These are phyloP conservation scores for Aplocera efformata DNA, from an alignment of 2,888 invertebrate genomes.

Conservation along the genomic window DNA sequence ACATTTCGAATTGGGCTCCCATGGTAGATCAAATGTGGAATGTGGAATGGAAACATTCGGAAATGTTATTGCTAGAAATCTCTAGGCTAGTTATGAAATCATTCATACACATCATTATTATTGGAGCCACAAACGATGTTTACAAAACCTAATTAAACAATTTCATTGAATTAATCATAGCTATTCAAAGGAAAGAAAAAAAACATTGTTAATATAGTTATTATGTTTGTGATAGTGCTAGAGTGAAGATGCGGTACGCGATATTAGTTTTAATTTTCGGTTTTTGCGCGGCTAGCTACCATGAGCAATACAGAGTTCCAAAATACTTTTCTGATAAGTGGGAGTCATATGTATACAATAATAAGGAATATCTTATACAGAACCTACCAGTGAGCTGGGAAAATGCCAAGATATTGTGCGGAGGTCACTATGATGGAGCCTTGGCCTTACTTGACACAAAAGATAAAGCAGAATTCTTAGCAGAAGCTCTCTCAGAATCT, in stretches of 20 bases:
- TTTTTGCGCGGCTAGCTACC: slow-evolving; percentile 50
- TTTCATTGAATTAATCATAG: no score
- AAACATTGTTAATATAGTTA: background rate
- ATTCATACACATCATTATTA: no score
- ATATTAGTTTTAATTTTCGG: slow-evolving; percentile 27
- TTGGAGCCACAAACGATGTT: no score
- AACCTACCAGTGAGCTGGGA: slow-evolving; percentile 71
- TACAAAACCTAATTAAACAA: no score
- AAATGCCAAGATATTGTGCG: slow-evolving; percentile 54
- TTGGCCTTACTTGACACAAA: slow-evolving; percentile 65
- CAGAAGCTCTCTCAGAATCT: slow-evolving; percentile 72
- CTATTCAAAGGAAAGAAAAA: no score
- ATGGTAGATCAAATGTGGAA: no score
- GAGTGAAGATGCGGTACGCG: background rate
- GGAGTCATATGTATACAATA: slow-evolving; percentile 61
- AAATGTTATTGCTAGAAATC: no score
- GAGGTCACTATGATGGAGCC: slow-evolving; percentile 60
- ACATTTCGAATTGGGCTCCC: no score
- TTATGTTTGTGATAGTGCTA: background rate
- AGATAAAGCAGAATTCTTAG: slow-evolving; percentile 68
- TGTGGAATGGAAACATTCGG: no score
- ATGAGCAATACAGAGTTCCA: slow-evolving; percentile 68
- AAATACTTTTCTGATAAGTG: slow-evolving; percentile 45
- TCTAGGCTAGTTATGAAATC: no score
- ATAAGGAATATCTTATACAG: slow-evolving; percentile 68